Conservation (phyloP, 1,140 invertebrate species). For the Latrodectus geometricus region DNA sequence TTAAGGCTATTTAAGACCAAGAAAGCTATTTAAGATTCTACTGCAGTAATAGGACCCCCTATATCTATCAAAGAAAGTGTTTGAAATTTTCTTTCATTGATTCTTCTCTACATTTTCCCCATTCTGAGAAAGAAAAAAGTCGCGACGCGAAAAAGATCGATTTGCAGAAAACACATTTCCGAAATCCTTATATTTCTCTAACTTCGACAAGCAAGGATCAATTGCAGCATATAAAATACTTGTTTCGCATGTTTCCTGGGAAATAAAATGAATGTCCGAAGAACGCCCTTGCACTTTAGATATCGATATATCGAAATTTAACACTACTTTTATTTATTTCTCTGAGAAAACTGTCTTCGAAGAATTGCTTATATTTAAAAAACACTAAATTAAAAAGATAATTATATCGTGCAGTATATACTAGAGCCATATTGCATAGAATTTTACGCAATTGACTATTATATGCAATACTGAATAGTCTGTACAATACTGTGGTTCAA, state of each 20-base stretch:
- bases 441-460: too few species aligned
- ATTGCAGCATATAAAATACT: neutral
- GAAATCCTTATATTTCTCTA: neutral
- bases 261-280: neutral
- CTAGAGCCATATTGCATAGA: too few species aligned
- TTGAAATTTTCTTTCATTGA: neutral
- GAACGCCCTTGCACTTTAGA: neutral
- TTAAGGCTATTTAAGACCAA: neutral
- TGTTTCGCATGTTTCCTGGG: neutral
- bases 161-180: neutral
- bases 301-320: too few species aligned
- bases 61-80: neutral
- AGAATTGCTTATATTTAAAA: too few species aligned
- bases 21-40: neutral
- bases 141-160: neutral
- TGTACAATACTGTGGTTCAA: too few species aligned
- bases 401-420: too few species aligned
- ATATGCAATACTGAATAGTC: too few species aligned
- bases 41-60: neutral
- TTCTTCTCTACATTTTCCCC: neutral
- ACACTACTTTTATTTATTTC: too few species aligned
- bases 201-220: neutral
- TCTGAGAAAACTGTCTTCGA: too few species aligned
- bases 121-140: neutral
- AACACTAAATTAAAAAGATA: too few species aligned